Evolutionary conservation across 2,888 invertebrate genomes (phyloP).

Genomic region (Trachelus tabidus): DNA sequence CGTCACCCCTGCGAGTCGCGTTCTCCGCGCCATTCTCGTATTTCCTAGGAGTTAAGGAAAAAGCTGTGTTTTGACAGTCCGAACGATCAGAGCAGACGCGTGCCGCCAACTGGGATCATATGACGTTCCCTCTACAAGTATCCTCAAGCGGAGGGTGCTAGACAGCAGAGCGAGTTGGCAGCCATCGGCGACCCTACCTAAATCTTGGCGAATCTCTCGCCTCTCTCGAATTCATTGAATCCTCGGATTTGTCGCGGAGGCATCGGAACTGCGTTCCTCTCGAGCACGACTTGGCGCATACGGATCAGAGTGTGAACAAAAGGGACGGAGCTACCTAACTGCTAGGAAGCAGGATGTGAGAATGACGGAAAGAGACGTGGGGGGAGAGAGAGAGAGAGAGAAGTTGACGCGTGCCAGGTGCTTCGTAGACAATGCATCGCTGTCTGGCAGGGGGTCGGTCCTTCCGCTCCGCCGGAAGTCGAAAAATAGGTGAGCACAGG

Average conservation of each 20-base stretch:
- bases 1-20: too few species aligned
- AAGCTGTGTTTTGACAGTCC: conserved; percentile 44
- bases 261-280: too few species aligned
- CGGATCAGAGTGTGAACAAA: conserved; percentile 8
- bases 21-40: too few species aligned
- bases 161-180: too few species aligned
- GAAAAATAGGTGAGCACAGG: conserved; percentile 54
- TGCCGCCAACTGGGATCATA: conserved; percentile 40
- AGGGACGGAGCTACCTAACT: background rate
- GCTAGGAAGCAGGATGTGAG: conserved; percentile 6
- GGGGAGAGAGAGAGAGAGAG: background rate
- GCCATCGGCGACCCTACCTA: too few species aligned
- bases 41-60: too few species aligned
- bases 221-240: too few species aligned
- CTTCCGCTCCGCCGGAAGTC: conserved; percentile 55
- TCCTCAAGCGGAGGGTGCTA: too few species aligned
- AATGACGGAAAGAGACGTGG: background rate
- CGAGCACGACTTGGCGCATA: too few species aligned
- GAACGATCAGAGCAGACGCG: conserved; percentile 31
- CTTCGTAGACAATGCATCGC: conserved; percentile 58
- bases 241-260: too few species aligned
- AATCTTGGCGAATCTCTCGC: too few species aligned
- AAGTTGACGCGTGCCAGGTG: conserved; percentile 64
- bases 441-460: conserved; percentile 43
- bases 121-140: conserved; percentile 15